These are phyloP conservation scores for Dicyrtoma fusca DNA, from an alignment of 2,888 invertebrate genomes.

Conservation along the genomic window DNA sequence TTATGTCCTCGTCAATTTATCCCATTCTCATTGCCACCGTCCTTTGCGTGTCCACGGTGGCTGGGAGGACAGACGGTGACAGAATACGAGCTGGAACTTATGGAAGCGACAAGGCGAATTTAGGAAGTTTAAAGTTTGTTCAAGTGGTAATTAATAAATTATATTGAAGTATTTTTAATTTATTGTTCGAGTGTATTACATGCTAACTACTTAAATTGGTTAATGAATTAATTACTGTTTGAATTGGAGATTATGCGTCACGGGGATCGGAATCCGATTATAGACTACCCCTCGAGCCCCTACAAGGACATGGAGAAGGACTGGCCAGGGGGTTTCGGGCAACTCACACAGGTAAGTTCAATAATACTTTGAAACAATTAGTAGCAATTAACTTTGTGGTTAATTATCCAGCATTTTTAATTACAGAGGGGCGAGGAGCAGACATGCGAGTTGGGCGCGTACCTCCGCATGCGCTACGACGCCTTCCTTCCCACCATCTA, in stretches of 20 bases:
- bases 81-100: too few relatives aligned
- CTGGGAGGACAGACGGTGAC: too few relatives aligned
- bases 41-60: too few relatives aligned
- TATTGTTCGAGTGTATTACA: background rate
- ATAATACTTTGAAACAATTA: background rate
- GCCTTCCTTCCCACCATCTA: conserved; percentile 60
- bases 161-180: background rate
- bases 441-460: conserved; percentile 70
- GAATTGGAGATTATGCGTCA: conserved; percentile 19
- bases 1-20: too few relatives aligned
- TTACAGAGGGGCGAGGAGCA: conserved; percentile 59
- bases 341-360: conserved; percentile 19
- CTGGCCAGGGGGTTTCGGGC: conserved; percentile 26
- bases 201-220: background rate
- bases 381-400: background rate
- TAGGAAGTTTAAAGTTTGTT: conserved; percentile 19
- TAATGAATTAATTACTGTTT: background rate
- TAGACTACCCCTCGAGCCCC: conserved; percentile 1
- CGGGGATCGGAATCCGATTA: conserved; percentile 29
- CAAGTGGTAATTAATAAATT: conserved; percentile 29
- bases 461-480: conserved; percentile 71
- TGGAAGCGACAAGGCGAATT: background rate
- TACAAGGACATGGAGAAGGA: conserved; percentile 8
- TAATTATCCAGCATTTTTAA: background rate
- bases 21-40: too few relatives aligned